Conservation (phyloP, 1,140 invertebrate species). For the Drosophila chauvacae region DNA sequence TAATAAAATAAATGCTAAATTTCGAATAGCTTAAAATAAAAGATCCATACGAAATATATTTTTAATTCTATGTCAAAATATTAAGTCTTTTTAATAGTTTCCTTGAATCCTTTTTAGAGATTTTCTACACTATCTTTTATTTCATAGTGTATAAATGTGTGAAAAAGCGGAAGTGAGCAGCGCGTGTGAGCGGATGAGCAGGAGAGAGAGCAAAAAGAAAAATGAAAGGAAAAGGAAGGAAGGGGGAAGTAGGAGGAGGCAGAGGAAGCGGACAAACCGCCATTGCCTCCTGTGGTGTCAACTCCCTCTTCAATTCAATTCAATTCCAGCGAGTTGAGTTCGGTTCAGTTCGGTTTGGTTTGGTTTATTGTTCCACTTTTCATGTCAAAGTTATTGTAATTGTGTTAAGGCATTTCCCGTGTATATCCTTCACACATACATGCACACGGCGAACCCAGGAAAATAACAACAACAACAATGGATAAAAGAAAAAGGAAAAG, state of each 20-base stretch:
- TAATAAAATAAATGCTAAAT: background rate
- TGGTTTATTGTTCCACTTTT: conserved; percentile 83
- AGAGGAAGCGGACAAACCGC: conserved; percentile 27
- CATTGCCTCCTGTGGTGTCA: conserved; percentile 68
- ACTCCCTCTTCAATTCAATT: conserved; percentile 52
- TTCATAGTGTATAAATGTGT: conserved; percentile 7
- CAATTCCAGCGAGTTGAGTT: conserved; percentile 32
- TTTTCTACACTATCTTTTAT: background rate
- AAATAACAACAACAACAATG: conserved; percentile 4
- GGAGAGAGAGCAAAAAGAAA: background rate
- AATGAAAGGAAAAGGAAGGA: conserved; percentile 1
- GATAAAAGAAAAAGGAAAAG: conserved; percentile 11
- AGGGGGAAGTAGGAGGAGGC: background rate
- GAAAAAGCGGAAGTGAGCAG: conserved; percentile 62
- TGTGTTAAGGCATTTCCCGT: conserved; percentile 82
- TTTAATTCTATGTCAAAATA: too few species aligned
- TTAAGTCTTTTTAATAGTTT: background rate
- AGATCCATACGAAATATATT: too few species aligned
- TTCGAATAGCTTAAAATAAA: accelerated
- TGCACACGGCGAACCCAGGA: conserved; percentile 16
- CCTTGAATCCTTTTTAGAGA: background rate
- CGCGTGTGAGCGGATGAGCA: conserved; percentile 35
- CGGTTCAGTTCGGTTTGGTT: conserved; percentile 49
- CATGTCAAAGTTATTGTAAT: conserved; percentile 82
- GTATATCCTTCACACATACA: conserved; percentile 64